Conservation (phyloP, 1,140 invertebrate species). For the Platyscapa corneri region DNA sequence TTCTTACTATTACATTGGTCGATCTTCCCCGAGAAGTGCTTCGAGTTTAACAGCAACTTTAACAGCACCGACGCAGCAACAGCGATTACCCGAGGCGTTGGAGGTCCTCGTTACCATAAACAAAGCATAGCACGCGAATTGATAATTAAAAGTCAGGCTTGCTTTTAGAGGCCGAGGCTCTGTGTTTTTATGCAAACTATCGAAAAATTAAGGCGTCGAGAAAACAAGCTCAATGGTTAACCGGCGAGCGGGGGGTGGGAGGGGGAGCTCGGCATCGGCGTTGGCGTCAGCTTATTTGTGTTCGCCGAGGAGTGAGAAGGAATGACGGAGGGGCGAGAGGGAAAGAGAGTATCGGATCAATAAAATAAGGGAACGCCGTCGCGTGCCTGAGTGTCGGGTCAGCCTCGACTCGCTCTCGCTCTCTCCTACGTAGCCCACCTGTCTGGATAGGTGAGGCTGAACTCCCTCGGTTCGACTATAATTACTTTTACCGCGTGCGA, state of each 20-base stretch:
- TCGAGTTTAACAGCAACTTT: no score
- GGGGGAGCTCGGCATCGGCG: not conserved
- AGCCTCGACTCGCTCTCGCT: slow-evolving; percentile 52
- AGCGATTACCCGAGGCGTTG: not conserved
- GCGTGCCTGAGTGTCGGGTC: slow-evolving; percentile 64
- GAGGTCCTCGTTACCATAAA: slow-evolving; percentile 25
- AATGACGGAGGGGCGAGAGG: not conserved
- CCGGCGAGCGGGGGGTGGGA: not conserved
- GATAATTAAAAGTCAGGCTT: slow-evolving; percentile 39
- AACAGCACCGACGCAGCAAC: no score
- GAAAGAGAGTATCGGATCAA: slow-evolving; percentile 62
- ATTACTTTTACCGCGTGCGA: slow-evolving; percentile 45
- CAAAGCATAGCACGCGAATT: slow-evolving; percentile 40
- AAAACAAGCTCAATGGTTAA: no score
- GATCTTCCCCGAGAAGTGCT: no score
- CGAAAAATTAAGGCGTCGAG: slow-evolving; percentile 1
- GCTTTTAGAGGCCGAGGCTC: not conserved
- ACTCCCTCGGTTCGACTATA: slow-evolving; percentile 36
- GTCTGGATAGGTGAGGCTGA: slow-evolving; percentile 58
- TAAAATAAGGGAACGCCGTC: slow-evolving; percentile 71
- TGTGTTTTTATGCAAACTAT: slow-evolving; percentile 27
- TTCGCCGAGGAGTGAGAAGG: not conserved
- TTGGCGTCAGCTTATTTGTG: not conserved
- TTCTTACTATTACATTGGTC: no score
- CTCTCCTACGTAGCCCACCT: slow-evolving; percentile 59